A percentile compares a stretch with the other conserved stretches of the same genome.
Evolutionary conservation across 2,888 invertebrate genomes (phyloP).

Genomic region (Lingula anatina): DNA sequence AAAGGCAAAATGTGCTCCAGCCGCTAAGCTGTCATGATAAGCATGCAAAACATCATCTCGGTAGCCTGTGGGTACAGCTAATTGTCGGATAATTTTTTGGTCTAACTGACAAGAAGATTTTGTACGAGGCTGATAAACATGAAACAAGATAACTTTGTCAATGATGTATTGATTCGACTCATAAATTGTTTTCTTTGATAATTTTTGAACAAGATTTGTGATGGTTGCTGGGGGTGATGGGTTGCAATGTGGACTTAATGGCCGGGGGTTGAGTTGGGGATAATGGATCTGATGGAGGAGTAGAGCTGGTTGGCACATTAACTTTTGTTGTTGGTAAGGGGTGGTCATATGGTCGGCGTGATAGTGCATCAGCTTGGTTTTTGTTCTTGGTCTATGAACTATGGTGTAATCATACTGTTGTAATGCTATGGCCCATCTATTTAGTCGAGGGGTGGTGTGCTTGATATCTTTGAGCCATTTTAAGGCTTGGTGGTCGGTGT

Average conservation of each 20-base stretch:
- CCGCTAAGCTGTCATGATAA: constrained; percentile 11
- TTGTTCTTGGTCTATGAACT: constrained; percentile 1
- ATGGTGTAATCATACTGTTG: constrained; percentile 5
- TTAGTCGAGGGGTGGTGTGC: constrained; percentile 1
- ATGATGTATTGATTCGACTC: neutral
- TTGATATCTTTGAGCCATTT: constrained; percentile 2
- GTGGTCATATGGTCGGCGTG: constrained; percentile 6
- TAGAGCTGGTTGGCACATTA: neutral
- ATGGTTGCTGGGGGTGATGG: neutral
- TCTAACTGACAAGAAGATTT: constrained; percentile 1
- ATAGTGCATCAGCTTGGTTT: constrained; percentile 9
- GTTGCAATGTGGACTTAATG: too few relatives aligned
- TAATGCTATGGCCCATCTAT: constrained; percentile 1
- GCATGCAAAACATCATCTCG: neutral
- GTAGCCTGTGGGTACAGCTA: constrained; percentile 7
- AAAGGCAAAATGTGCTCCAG: constrained; percentile 9
- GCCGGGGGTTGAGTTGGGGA: too few relatives aligned
- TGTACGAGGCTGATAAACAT: neutral
- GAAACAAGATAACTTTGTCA: neutral
- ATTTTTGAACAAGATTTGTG: neutral
- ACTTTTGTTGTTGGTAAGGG: neutral
- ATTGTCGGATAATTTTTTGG: constrained; percentile 7
- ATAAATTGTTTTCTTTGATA: neutral
- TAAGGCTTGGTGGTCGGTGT: constrained; percentile 7
- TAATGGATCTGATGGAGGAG: too few relatives aligned